Evolutionary conservation across 2,797 vertebrate genomes (phyloP).

Genomic region (Synaphobranchus kaupii): DNA sequence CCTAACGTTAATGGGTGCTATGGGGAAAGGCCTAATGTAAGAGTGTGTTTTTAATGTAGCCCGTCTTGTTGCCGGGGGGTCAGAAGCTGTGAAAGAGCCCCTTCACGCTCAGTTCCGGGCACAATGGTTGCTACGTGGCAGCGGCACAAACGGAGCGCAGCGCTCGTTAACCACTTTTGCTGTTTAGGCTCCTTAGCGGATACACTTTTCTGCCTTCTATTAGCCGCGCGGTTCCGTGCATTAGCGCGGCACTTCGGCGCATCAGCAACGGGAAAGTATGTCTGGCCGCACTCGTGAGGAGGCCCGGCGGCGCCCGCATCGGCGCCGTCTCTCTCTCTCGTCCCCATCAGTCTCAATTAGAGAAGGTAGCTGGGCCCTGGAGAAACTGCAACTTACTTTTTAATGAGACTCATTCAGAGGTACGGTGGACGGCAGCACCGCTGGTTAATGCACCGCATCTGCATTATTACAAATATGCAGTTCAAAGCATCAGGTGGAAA

Average conservation of each 20-base stretch:
- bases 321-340: not conserved
- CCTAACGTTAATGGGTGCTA: conserved; percentile 92
- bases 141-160: conserved; percentile 59
- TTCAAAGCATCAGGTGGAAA: not conserved
- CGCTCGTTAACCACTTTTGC: conserved; percentile 64
- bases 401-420: not conserved
- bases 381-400: not conserved
- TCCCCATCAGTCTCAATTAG: not conserved
- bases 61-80: conserved; percentile 70
- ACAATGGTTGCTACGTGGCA: conserved; percentile 78
- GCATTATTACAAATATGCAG: not conserved
- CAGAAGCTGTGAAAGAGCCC: conserved; percentile 57
- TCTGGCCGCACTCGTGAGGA: not conserved
- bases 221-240: conserved; percentile 60
- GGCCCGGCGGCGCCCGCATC: not conserved
- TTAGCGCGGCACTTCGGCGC: not conserved
- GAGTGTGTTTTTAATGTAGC: conserved; percentile 72
- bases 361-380: not conserved
- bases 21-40: conserved; percentile 78
- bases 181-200: conserved; percentile 55
- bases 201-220: conserved; percentile 41
- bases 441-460: not conserved
- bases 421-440: not conserved
- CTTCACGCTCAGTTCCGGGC: conserved; percentile 77
- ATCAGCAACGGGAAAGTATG: not conserved